These are phyloP conservation scores for Cotesia congregata DNA, from an alignment of 2,888 invertebrate species.

Conservation along the genomic window DNA sequence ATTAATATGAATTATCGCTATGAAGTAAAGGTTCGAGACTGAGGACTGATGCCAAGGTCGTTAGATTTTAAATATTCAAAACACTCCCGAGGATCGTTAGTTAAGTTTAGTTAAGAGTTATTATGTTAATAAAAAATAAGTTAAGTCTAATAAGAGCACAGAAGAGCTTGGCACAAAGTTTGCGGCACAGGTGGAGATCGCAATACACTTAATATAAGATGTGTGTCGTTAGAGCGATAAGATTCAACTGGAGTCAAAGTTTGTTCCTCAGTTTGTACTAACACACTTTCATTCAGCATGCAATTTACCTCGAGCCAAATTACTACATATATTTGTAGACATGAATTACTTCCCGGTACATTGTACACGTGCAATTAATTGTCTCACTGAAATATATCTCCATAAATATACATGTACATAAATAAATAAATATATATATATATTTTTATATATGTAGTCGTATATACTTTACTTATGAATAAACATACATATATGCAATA, in stretches of 20 bases:
- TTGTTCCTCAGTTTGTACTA: constrained; percentile 41
- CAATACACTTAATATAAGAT: constrained; percentile 49
- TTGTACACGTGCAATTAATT: constrained; percentile 31
- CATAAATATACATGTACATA: constrained; percentile 9
- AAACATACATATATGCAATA: not conserved
- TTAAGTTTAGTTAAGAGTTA: too few species aligned
- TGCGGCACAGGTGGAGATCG: constrained; percentile 1
- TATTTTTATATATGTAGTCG: not conserved
- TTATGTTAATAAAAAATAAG: too few species aligned
- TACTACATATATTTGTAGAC: constrained; percentile 39
- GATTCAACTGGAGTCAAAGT: constrained; percentile 57
- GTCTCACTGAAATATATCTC: constrained; percentile 7
- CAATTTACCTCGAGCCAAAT: constrained; percentile 28
- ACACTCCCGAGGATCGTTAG: not conserved
- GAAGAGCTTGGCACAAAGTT: not conserved
- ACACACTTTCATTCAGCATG: constrained; percentile 49
- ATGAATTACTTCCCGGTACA: constrained; percentile 43
- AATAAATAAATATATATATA: not conserved
- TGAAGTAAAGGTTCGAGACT: not conserved
- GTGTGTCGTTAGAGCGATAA: constrained; percentile 58
- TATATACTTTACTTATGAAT: not conserved
- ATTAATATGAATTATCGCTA: not conserved
- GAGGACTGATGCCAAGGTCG: not conserved
- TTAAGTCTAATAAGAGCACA: too few species aligned
- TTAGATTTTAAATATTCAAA: not conserved